Conservation (phyloP, 2,888 invertebrate genomes). For the Nephrotoma appendiculata region DNA sequence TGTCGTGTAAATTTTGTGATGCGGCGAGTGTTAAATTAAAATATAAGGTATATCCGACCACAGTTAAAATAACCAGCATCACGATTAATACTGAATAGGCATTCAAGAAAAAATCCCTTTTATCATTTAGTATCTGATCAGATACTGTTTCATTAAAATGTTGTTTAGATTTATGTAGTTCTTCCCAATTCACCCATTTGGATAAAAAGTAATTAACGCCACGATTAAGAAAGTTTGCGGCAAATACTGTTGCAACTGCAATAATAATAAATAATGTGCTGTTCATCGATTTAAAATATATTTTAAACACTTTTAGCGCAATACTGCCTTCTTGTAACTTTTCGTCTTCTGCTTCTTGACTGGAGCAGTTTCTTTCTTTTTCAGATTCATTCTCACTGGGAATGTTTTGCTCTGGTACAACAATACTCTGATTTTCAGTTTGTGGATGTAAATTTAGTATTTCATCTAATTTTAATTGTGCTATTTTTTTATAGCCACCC, state of each 20-base stretch:
- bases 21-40: constrained; percentile 60
- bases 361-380: constrained; percentile 11
- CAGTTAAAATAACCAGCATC: constrained; percentile 32
- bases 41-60: constrained; percentile 46
- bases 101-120: background rate
- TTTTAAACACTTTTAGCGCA: constrained; percentile 40
- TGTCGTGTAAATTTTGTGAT: constrained; percentile 59
- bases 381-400: background rate
- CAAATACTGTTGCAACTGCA: constrained; percentile 13
- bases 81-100: constrained; percentile 28
- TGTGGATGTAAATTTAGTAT: constrained; percentile 15
- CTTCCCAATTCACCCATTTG: constrained; percentile 40
- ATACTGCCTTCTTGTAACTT: constrained; percentile 46
- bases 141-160: background rate
- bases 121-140: background rate
- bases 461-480: constrained; percentile 36
- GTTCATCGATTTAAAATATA: constrained; percentile 38
- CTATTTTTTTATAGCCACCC: constrained; percentile 32
- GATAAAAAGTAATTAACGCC: constrained; percentile 61
- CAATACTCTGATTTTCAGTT: background rate
- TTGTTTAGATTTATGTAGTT: constrained; percentile 10
- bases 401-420: background rate
- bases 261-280: constrained; percentile 32
- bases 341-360: constrained; percentile 39
- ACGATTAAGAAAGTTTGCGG: constrained; percentile 47